Evolutionary conservation across 2,888 invertebrate genomes (phyloP).

Genomic region (Hermaeophaga mercurialis): DNA sequence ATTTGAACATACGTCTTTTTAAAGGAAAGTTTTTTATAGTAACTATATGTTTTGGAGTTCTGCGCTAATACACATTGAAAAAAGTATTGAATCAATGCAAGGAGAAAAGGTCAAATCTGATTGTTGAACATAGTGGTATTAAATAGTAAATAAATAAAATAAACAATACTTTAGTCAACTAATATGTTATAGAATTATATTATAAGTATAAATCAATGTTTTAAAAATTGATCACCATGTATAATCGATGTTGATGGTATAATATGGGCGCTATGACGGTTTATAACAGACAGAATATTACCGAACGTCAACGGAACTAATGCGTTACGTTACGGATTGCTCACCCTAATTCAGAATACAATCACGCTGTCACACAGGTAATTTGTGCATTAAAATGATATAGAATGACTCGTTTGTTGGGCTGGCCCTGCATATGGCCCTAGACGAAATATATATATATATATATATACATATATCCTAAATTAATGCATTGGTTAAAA

Average conservation of each 20-base stretch:
- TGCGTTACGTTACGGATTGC: slow-evolving; percentile 50
- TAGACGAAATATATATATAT: slow-evolving; percentile 2
- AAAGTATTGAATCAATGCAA: too few species aligned
- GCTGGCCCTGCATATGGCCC: slow-evolving; percentile 15
- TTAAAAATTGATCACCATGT: background rate
- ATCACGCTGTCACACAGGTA: slow-evolving; percentile 51
- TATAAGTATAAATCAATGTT: too few species aligned
- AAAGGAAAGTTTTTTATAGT: too few species aligned
- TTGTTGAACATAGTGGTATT: too few species aligned
- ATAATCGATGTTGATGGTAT: slow-evolving; percentile 14
- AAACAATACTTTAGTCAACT: too few species aligned
- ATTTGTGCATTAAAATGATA: slow-evolving; percentile 40
- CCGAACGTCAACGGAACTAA: slow-evolving; percentile 50
- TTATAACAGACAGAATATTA: slow-evolving; percentile 29
- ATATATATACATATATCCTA: too few species aligned
- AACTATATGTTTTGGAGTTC: too few species aligned
- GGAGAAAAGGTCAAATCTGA: too few species aligned
- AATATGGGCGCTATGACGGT: slow-evolving; percentile 30
- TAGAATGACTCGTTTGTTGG: slow-evolving; percentile 4
- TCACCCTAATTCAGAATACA: slow-evolving; percentile 49
- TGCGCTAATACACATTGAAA: too few species aligned
- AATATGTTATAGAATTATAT: too few species aligned
- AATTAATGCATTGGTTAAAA: slow-evolving; percentile 13
- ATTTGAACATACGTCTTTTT: too few species aligned
- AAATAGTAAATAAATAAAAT: too few species aligned